Conservation (phyloP, 2,888 invertebrate genomes). For the Exocentrus adspersus region DNA sequence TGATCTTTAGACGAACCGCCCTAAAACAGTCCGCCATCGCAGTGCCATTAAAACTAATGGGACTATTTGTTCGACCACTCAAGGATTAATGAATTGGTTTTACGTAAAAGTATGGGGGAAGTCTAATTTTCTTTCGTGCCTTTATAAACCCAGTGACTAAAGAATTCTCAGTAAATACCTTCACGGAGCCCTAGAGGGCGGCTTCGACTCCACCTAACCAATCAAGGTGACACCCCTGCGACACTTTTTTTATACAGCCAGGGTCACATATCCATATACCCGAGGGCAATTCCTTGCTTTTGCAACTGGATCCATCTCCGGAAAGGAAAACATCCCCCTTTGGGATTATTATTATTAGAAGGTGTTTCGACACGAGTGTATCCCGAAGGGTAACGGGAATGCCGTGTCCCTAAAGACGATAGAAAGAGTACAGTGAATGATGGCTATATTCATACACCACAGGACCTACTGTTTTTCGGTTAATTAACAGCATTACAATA, state of each 20-base stretch:
- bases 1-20: neutral
- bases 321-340: conserved; percentile 3
- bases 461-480: neutral
- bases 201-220: conserved; percentile 3
- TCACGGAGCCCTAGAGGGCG: neutral
- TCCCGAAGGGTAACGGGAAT: too few relatives aligned
- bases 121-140: neutral
- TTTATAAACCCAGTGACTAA: neutral
- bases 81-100: conserved; percentile 6
- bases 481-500: neutral
- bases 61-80: neutral
- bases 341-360: neutral
- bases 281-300: conserved; percentile 5
- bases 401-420: too few relatives aligned
- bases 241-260: conserved; percentile 3
- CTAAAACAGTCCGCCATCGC: neutral
- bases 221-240: conserved; percentile 1
- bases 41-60: conserved; percentile 1
- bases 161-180: neutral
- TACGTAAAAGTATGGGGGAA: neutral
- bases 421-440: too few relatives aligned
- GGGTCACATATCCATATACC: neutral
- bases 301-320: conserved; percentile 3
- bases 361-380: neutral
- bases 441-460: neutral